phyloP scores from a whole-genome alignment of 2,797 vertebrate genomes.

The Thamnophis elegans region DNA sequence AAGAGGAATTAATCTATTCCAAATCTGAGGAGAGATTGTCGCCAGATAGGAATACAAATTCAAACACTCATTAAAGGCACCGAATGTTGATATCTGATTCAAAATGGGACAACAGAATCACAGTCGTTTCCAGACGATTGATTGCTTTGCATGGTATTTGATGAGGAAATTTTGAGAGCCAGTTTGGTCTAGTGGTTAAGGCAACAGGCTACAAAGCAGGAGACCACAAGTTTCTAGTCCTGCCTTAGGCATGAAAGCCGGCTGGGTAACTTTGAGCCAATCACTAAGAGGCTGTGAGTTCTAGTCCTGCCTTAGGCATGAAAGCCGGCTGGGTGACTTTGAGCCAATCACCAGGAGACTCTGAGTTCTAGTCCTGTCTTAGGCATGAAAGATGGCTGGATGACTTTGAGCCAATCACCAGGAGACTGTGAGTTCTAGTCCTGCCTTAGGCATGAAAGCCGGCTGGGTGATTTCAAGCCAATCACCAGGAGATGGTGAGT shows the following conservation, averaged over 20 bases:
- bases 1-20: slow-evolving; percentile 41
- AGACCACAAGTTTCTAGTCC: neutral
- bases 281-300: no score
- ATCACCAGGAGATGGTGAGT: neutral
- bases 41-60: slow-evolving; percentile 34
- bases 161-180: neutral
- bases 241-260: neutral
- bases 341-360: no score
- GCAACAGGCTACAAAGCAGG: neutral
- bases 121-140: neutral
- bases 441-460: neutral
- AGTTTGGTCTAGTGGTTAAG: neutral
- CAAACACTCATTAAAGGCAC: slow-evolving; percentile 24
- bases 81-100: slow-evolving; percentile 5
- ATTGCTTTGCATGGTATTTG: neutral
- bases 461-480: neutral
- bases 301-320: no score
- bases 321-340: neutral
- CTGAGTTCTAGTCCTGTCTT: neutral
- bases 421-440: neutral
- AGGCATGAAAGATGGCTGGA: neutral
- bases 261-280: neutral
- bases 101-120: neutral
- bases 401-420: neutral
- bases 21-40: slow-evolving; percentile 36